phyloP scores from a whole-genome alignment of 2,113 vertebrate genomes.

The Oxygymnocypris stewartii region DNA sequence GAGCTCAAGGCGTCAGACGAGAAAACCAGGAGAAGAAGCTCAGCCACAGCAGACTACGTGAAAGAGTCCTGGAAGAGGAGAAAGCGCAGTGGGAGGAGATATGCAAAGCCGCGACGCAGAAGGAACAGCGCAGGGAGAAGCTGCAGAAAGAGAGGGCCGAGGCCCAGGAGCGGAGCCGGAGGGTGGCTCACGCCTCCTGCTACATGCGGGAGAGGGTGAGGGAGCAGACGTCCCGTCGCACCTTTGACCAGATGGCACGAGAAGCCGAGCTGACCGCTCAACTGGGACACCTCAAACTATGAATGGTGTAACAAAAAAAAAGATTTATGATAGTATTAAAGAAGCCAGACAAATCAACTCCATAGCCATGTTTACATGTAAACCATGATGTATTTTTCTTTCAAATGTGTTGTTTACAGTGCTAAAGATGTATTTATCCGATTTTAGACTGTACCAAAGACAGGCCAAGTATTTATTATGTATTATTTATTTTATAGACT shows the following conservation, averaged over 20 bases:
- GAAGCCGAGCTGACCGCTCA: slow-evolving; percentile 67
- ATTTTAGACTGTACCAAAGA: background rate
- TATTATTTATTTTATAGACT: background rate
- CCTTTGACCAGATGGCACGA: slow-evolving; percentile 68
- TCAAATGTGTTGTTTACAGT: background rate
- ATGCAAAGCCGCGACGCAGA: slow-evolving; percentile 64
- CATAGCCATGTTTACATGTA: background rate
- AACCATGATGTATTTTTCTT: too few species aligned
- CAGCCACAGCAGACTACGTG: slow-evolving; percentile 66
- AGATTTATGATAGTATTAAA: background rate
- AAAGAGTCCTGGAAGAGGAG: slow-evolving; percentile 72
- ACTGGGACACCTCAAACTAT: slow-evolving; percentile 64
- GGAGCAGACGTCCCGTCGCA: slow-evolving; percentile 60
- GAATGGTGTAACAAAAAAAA: background rate
- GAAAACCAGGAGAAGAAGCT: slow-evolving; percentile 63
- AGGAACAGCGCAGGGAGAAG: slow-evolving; percentile 69
- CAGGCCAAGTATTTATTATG: background rate
- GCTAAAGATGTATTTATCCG: background rate
- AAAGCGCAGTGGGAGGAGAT: slow-evolving; percentile 60
- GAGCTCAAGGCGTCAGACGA: slow-evolving; percentile 51
- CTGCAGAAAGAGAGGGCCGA: slow-evolving; percentile 67
- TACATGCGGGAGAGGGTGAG: slow-evolving; percentile 71
- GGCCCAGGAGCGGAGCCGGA: slow-evolving; percentile 67
- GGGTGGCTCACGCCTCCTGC: slow-evolving; percentile 67
- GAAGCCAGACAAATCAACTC: background rate